Percentiles rank a stretch among this genome's conserved stretches.
These are phyloP conservation scores for Drosophila austrosaltans DNA, from an alignment of 2,888 invertebrate genomes.

Conservation along the genomic window DNA sequence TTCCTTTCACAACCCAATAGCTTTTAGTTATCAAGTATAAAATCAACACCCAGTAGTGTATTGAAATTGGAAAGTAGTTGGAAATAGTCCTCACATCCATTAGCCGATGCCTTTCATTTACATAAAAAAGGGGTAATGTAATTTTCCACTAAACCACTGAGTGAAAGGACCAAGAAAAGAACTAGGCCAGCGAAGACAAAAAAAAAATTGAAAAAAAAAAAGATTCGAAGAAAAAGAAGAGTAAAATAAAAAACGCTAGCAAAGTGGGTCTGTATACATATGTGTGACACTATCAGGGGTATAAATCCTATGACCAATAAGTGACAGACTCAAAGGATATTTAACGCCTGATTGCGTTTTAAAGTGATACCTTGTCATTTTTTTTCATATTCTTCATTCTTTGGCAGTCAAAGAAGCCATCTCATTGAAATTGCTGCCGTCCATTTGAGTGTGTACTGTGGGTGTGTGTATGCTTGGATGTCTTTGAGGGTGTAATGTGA, in stretches of 20 bases:
- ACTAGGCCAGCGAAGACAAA: slow-evolving; percentile 46
- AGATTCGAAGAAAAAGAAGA: slow-evolving; percentile 30
- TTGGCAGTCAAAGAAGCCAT: slow-evolving; percentile 24
- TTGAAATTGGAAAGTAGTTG: slow-evolving; percentile 34
- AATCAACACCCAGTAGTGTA: neutral
- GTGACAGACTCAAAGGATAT: slow-evolving; percentile 62
- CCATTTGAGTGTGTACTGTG: slow-evolving; percentile 23
- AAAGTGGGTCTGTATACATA: slow-evolving; percentile 10
- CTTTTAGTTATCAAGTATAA: neutral
- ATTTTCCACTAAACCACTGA: slow-evolving; percentile 32
- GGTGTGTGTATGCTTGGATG: neutral
- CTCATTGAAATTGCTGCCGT: slow-evolving; percentile 37
- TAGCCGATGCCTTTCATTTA: slow-evolving; percentile 43
- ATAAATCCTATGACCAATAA: slow-evolving; percentile 51
- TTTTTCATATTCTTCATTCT: slow-evolving; percentile 13
- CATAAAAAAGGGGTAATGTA: slow-evolving; percentile 35
- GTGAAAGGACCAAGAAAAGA: slow-evolving; percentile 46
- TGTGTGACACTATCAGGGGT: slow-evolving; percentile 36
- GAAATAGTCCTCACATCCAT: slow-evolving; percentile 47
- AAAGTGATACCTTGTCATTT: slow-evolving; percentile 62
- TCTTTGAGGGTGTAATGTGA: slow-evolving; percentile 32
- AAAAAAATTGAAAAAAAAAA: slow-evolving; percentile 46
- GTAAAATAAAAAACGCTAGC: slow-evolving; percentile 43
- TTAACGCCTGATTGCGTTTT: slow-evolving; percentile 70
- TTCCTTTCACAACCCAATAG: too few relatives aligned